phyloP scores from a whole-genome alignment of 2,113 vertebrate species.

The Micromys minutus region DNA sequence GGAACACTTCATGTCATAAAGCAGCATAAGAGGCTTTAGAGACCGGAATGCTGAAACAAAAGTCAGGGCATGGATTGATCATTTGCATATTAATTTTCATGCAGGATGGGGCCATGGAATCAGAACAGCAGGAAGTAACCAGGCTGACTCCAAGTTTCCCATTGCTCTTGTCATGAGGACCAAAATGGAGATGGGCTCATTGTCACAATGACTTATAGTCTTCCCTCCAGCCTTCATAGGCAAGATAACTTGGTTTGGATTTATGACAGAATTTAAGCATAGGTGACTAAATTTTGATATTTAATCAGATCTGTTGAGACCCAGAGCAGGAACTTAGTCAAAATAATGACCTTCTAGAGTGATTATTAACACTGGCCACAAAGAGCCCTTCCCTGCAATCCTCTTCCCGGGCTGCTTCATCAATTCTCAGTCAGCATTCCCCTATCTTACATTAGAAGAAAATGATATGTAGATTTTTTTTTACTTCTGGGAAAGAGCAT shows the following conservation, averaged over 20 bases:
- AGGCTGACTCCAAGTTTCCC: background rate
- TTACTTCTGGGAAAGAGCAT: constrained; percentile 1
- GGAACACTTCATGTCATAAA: background rate
- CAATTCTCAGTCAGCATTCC: constrained; percentile 13
- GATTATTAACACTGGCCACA: background rate
- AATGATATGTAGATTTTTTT: constrained; percentile 30
- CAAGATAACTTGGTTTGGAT: background rate
- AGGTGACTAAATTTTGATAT: background rate
- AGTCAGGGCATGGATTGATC: background rate
- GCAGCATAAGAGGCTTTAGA: background rate
- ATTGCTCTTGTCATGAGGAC: background rate
- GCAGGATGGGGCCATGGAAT: no score
- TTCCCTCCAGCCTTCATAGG: background rate
- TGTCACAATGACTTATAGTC: background rate
- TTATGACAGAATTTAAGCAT: background rate
- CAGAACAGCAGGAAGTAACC: background rate
- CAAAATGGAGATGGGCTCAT: background rate
- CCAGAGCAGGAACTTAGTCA: background rate
- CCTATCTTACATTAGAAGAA: constrained; percentile 6
- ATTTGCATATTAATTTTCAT: background rate
- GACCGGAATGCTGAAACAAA: background rate
- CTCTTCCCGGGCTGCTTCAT: background rate
- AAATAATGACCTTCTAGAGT: background rate
- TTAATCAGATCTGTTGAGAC: background rate
- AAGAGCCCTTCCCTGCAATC: background rate